Base-by-base conservation (phyloP, 2,888 invertebrate genomes). In the Lithophane ornitopus region DNA sequence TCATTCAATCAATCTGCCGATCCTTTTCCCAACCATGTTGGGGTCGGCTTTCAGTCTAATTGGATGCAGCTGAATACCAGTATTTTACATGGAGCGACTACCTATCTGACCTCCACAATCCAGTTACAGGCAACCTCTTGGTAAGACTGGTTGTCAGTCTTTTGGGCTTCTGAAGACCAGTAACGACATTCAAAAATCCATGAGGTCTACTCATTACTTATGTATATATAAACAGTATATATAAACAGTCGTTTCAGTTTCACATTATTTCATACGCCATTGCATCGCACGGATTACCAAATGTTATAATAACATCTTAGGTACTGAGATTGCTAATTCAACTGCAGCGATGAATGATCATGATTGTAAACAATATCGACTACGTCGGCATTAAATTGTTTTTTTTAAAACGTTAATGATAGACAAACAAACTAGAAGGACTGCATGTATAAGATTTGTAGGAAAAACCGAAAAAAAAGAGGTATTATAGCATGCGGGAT, bases 231-330 rank as follows among this genome's bases (percentile, higher is more conserved):
- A n/a, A n/a, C n/a, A n/a, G n/a, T n/a, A n/a, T n/a, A n/a, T n/a
- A n/a, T n/a, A 19, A 39, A 3, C 11, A n/a, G 3, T 12, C 28
- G 8, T 19, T 44, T 54, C 52, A 46, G 54, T 28, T 28, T 14
- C 63, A 54, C 9, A n/a, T 74, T 28, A 74, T 46, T 63, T 39
- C 16, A 16, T 62, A 8, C 3, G 1, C 54, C 61, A 61, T 74
- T 28, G 34, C 52, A 62, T 58, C 66, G 76, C 26, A 67, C 46
- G n/a, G 41, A 61, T 70, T 58, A 58, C 26, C 49, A n/a, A 66
- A 62, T 76, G 82, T 80, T 76, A 76, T 70, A 63, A 80, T 82
- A 80, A 80, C 70, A 82, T 76, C 39, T 49, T 34, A 26, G 34
- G 28, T 46, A 39, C 56, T 49, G 44, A 16, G 11, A 71, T 46